Evolutionary conservation across 2,113 vertebrate genomes (phyloP).

Genomic region (Nesogale talazaci): DNA sequence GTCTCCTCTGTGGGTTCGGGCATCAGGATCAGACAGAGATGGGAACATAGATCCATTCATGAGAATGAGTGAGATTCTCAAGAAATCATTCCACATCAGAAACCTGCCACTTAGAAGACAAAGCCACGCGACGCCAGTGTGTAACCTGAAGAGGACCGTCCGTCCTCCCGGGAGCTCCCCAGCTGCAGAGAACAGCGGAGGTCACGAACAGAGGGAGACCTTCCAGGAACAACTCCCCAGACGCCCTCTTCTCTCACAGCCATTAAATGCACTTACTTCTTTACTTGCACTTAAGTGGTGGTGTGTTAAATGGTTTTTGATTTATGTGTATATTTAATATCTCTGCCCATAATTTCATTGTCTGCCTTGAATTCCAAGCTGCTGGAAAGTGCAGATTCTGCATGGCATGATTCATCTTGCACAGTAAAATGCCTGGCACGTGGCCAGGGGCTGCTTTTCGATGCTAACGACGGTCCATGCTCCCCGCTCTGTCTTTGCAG

Average conservation of each 20-base stretch:
- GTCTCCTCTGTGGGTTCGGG: neutral
- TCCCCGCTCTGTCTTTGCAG: neutral
- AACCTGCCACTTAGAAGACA: conserved; percentile 33
- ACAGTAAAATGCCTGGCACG: conserved; percentile 31
- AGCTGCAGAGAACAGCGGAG: neutral
- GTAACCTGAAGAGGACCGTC: conserved; percentile 28
- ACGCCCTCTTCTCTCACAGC: neutral
- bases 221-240: conserved; percentile 43
- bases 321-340: conserved; percentile 65
- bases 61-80: neutral
- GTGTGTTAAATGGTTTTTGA: conserved; percentile 61
- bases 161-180: neutral
- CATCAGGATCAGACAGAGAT: conserved; percentile 3
- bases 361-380: conserved; percentile 51
- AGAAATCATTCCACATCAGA: neutral
- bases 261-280: conserved; percentile 59
- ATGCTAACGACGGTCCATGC: conserved; percentile 24
- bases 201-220: neutral
- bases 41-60: neutral
- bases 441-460: conserved; percentile 57
- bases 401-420: conserved; percentile 2
- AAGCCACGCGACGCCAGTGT: neutral
- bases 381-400: conserved; percentile 46
- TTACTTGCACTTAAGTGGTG: conserved; percentile 50
- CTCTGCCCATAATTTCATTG: conserved; percentile 39